Conservation (phyloP, 2,113 vertebrate genomes). For the Callospermophilus lateralis region DNA sequence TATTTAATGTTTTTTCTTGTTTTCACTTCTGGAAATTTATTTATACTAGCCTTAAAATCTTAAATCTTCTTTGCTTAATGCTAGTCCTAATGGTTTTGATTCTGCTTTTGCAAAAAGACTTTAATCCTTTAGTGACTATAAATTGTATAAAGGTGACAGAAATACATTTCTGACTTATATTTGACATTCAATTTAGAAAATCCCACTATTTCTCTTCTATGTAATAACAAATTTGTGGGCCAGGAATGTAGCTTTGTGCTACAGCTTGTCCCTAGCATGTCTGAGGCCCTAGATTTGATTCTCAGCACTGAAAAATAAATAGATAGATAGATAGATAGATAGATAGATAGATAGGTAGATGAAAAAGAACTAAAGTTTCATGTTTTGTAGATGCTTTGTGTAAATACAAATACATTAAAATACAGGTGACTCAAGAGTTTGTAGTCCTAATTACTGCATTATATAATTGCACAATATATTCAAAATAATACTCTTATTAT, state of each 20-base stretch:
- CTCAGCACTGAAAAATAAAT: too few relatives aligned
- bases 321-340: not conserved
- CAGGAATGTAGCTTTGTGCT: too few relatives aligned
- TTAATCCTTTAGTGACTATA: not conserved
- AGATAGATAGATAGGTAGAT: not conserved
- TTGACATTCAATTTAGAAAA: not conserved
- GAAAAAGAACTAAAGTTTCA: not conserved
- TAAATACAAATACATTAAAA: not conserved
- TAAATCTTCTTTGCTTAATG: not conserved
- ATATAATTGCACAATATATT: not conserved
- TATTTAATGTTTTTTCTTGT: not conserved
- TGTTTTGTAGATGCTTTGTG: not conserved
- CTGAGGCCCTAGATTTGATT: too few relatives aligned
- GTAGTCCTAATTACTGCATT: not conserved
- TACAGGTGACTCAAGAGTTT: not conserved
- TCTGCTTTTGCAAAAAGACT: not conserved
- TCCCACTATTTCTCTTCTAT: not conserved
- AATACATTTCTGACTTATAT: not conserved
- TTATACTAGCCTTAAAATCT: not conserved
- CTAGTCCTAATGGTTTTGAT: not conserved
- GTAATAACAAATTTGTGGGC: not conserved
- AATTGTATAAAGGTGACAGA: not conserved
- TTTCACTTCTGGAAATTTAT: constrained; percentile 3
- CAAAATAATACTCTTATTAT: not conserved
- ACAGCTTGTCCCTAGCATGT: too few relatives aligned